Base-by-base conservation (phyloP, 2,888 invertebrate species). In the Polyommatus icarus region DNA sequence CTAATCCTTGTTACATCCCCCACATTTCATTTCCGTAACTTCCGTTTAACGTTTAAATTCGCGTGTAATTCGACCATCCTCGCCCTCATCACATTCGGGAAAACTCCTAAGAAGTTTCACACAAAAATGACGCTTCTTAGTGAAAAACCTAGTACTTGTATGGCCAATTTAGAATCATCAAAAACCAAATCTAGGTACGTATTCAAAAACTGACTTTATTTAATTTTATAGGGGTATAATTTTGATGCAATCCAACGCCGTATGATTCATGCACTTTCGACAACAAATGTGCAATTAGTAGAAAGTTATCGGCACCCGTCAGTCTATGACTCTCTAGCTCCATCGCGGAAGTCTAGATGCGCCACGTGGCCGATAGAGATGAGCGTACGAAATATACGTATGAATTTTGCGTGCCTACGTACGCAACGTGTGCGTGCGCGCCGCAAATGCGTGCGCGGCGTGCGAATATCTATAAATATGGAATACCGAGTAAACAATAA, bases 221-320 rank as follows among this genome's bases (percentile, higher is more conserved):
- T 24, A 3, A 24, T 29, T 12, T 12, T 12, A 24, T 29, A 24
- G 29, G 1, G 5, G 12, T 24, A 4, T 24, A 61, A 61, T 61
- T 61, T 61, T 4, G 24, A 71, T 32, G 71, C 71, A 76, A 76
- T 32, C 29, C 50, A 29, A 50, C 46, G 50, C 29, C 12, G 57
- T 83, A 83, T 87, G 87, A 88, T 84, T 87, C 86, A 88, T 82
- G 80, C 82, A 81, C 83, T 85, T 84, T 84, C 82, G 83, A 82
- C 81, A 79, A 83, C 85, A 84, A 87, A 86, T 87, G 85, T 86
- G 85, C 86, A 88, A 90, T 91, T 89, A 89, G 83, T 91, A 91
- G 91, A 92, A 93, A 92, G 92, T 89, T 88, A 89, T 92, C 88
- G 90, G 89, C 90, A 86, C 87, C 84, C 85, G 84, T 84, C 84